Conservation (phyloP, 2,888 invertebrate genomes). For the Sinelater perroti region DNA sequence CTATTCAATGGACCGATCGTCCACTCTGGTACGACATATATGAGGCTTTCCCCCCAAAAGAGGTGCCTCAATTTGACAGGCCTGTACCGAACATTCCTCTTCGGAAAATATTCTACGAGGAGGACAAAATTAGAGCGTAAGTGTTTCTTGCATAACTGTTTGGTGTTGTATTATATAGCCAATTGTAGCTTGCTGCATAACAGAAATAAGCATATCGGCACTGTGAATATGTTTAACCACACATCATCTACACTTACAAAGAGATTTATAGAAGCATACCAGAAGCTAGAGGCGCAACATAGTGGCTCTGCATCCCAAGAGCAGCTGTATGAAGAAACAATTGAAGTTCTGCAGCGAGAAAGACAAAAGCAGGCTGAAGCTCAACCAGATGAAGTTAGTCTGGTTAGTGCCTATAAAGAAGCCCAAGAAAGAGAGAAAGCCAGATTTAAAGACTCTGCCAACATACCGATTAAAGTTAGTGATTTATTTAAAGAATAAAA, state of each 20-base stretch:
- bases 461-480: constrained; percentile 28
- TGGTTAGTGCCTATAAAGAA: constrained; percentile 45
- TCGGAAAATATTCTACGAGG: constrained; percentile 80
- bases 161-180: neutral
- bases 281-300: constrained; percentile 64
- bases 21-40: constrained; percentile 96
- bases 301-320: constrained; percentile 63
- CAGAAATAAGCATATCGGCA: constrained; percentile 65
- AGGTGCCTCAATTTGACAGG: constrained; percentile 81
- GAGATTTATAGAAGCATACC: constrained; percentile 69
- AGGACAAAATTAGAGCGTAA: constrained; percentile 87
- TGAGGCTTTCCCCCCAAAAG: constrained; percentile 86
- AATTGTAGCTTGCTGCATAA: constrained; percentile 69
- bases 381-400: constrained; percentile 29
- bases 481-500: constrained; percentile 29
- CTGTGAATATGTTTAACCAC: constrained; percentile 65
- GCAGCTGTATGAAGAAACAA: constrained; percentile 57
- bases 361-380: constrained; percentile 22
- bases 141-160: neutral
- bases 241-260: constrained; percentile 65
- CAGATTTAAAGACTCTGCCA: constrained; percentile 10
- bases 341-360: constrained; percentile 55
- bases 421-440: constrained; percentile 35
- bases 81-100: constrained; percentile 70
- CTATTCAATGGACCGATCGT: constrained; percentile 80